Conservation (phyloP, 2,888 invertebrate species). For the Andricus curvator region DNA sequence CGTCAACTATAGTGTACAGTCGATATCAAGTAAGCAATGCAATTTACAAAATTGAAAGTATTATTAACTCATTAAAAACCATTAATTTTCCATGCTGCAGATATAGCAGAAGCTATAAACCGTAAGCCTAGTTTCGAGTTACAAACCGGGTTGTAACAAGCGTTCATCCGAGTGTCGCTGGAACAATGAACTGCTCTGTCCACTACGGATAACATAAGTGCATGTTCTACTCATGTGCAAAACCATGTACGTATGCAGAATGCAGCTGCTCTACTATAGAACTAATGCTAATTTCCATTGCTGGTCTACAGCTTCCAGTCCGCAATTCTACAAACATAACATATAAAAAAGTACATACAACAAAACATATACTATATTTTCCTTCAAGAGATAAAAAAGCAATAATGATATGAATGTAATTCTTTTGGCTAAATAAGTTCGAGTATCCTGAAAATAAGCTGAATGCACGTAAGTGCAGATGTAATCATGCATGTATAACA, state of each 20-base stretch:
- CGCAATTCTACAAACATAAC: not conserved
- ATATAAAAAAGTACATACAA: not conserved
- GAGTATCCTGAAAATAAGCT: not conserved
- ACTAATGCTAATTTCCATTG: constrained; percentile 15
- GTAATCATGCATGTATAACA: not conserved
- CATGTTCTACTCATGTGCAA: constrained; percentile 37
- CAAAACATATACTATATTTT: not conserved
- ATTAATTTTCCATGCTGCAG: not conserved
- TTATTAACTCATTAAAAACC: not conserved
- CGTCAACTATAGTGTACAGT: not conserved
- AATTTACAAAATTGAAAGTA: not conserved
- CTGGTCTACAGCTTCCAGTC: not conserved
- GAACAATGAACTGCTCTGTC: constrained; percentile 55
- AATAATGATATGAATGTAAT: too few species aligned
- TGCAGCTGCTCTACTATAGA: not conserved
- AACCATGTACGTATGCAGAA: constrained; percentile 40
- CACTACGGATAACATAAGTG: constrained; percentile 29
- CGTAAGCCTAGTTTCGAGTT: constrained; percentile 55
- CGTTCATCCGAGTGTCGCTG: constrained; percentile 58
- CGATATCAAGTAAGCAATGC: not conserved
- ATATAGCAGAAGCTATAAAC: constrained; percentile 4
- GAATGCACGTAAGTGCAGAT: not conserved
- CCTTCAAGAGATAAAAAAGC: not conserved
- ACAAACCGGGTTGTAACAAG: constrained; percentile 65
- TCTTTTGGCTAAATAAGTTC: not conserved